phyloP scores from a whole-genome alignment of 2,113 vertebrate species.

The Ophthalmolycus amberensis region DNA sequence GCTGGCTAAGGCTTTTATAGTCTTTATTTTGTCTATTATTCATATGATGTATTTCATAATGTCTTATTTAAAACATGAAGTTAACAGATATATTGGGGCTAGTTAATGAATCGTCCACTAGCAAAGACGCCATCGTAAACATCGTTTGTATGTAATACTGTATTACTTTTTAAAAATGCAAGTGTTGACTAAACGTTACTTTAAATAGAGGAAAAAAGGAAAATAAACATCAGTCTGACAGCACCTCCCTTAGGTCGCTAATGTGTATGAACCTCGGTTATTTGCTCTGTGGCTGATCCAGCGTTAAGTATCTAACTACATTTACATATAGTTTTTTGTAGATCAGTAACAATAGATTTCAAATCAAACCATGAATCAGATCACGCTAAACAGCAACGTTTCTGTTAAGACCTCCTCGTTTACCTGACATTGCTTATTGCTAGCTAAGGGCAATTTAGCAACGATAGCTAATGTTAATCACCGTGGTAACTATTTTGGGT shows the following conservation, averaged over 20 bases:
- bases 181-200: background rate
- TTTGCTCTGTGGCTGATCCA: background rate
- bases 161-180: background rate
- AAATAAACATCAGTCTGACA: background rate
- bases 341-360: background rate
- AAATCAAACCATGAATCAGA: background rate
- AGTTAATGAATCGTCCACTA: background rate
- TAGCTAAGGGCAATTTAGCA: constrained; percentile 42
- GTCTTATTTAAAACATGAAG: background rate
- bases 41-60: background rate
- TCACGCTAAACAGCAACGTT: background rate
- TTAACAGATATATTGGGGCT: background rate
- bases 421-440: background rate
- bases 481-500: background rate
- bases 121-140: background rate
- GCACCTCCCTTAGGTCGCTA: background rate
- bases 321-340: background rate
- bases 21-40: background rate
- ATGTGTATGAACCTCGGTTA: background rate
- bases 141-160: background rate
- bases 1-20: background rate
- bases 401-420: background rate
- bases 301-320: background rate
- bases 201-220: background rate
- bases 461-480: constrained; percentile 11